phyloP scores from a whole-genome alignment of 2,888 invertebrate species.

The Torymus aiolomorphi region DNA sequence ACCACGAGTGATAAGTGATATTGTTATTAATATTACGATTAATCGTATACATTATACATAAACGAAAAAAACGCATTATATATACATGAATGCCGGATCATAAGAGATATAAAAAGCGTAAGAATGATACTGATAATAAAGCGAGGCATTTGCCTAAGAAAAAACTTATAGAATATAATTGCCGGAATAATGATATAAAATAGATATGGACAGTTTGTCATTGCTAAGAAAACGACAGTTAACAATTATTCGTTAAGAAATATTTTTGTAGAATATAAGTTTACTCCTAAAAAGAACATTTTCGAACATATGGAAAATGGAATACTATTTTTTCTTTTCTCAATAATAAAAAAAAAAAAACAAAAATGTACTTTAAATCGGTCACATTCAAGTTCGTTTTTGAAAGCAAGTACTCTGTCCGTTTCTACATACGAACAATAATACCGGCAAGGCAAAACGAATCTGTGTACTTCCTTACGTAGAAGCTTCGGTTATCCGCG shows the following conservation, averaged over 20 bases:
- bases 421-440: constrained; percentile 33
- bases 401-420: constrained; percentile 36
- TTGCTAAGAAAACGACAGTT: constrained; percentile 37
- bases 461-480: constrained; percentile 67
- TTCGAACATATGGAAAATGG: too few relatives aligned
- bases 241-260: constrained; percentile 30
- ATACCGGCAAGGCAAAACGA: constrained; percentile 37
- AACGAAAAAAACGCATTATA: constrained; percentile 57
- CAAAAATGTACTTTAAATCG: constrained; percentile 13
- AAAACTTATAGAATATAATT: constrained; percentile 39
- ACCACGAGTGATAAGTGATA: constrained; percentile 75
- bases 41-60: constrained; percentile 56
- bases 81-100: constrained; percentile 59
- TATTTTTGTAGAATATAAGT: constrained; percentile 51
- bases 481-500: constrained; percentile 75
- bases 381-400: constrained; percentile 5
- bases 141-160: constrained; percentile 46
- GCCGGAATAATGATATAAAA: constrained; percentile 12
- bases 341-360: too few relatives aligned
- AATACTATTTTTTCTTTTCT: too few relatives aligned
- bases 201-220: constrained; percentile 39
- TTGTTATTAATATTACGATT: constrained; percentile 71
- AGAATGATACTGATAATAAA: constrained; percentile 35
- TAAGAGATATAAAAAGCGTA: constrained; percentile 39
- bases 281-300: neutral